phyloP scores from a whole-genome alignment of 2,888 invertebrate genomes.

The Octonoba sinensis region DNA sequence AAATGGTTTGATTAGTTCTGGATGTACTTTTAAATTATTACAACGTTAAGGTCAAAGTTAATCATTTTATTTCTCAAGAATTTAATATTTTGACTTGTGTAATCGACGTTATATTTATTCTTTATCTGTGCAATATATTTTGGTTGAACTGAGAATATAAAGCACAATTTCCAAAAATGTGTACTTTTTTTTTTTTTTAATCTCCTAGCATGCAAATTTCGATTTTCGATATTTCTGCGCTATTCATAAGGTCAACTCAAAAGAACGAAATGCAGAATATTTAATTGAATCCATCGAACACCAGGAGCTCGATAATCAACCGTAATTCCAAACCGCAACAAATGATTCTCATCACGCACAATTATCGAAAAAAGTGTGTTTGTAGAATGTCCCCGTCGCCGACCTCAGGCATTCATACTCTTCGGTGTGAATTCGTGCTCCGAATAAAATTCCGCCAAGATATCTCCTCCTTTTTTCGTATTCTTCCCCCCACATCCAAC shows the following conservation, averaged over 20 bases:
- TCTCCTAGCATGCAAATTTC: no score
- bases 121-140: not conserved
- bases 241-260: no score
- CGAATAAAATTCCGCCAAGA: constrained; percentile 15
- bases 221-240: not conserved
- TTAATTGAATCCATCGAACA: not conserved
- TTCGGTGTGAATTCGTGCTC: constrained; percentile 18
- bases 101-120: not conserved
- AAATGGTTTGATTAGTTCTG: no score
- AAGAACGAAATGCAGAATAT: no score
- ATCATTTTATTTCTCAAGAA: no score
- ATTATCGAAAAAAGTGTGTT: constrained; percentile 40
- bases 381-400: constrained; percentile 26
- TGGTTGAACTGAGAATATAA: not conserved
- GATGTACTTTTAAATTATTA: no score
- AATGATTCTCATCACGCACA: constrained; percentile 37
- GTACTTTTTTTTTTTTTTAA: not conserved
- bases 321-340: constrained; percentile 7
- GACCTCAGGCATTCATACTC: not conserved
- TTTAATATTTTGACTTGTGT: no score
- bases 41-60: no score
- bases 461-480: not conserved
- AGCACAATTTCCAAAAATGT: not conserved
- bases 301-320: not conserved
- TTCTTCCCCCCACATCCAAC: not conserved